Percentiles rank a stretch among this genome's conserved stretches.
Conservation (phyloP, 2,797 vertebrate species). For the Oreonectes daqikongensis region DNA sequence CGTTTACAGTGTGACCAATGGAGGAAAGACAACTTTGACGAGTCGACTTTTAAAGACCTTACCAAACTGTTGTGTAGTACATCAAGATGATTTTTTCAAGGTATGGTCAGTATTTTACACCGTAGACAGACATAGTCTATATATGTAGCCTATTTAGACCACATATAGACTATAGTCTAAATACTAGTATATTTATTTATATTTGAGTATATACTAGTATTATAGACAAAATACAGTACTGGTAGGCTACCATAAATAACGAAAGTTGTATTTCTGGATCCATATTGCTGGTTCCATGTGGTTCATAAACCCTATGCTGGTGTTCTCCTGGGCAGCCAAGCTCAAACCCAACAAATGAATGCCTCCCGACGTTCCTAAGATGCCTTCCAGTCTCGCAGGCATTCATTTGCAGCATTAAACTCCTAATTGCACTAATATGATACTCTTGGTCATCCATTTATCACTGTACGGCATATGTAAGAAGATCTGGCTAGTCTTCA, state of each 20-base stretch:
- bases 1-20: conserved; percentile 87
- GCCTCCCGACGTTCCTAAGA: conserved; percentile 20
- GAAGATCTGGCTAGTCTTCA: conserved; percentile 27
- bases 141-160: neutral
- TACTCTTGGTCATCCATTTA: conserved; percentile 28
- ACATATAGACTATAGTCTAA: neutral
- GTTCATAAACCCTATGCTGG: conserved; percentile 76
- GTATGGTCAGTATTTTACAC: conserved; percentile 68
- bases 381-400: conserved; percentile 28
- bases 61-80: conserved; percentile 93
- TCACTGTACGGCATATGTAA: conserved; percentile 20
- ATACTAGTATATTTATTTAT: too few species aligned
- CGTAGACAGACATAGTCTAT: too few species aligned
- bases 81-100: conserved; percentile 98
- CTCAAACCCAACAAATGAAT: conserved; percentile 63
- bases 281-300: conserved; percentile 64
- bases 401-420: conserved; percentile 48
- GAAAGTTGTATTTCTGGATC: conserved; percentile 54
- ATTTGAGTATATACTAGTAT: too few species aligned
- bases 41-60: conserved; percentile 80
- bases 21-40: conserved; percentile 94
- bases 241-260: too few species aligned
- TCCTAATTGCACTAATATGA: conserved; percentile 27
- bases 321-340: conserved; percentile 81
- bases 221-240: too few species aligned